phyloP scores from a whole-genome alignment of 2,888 invertebrate species.

The Ellobium chinense region DNA sequence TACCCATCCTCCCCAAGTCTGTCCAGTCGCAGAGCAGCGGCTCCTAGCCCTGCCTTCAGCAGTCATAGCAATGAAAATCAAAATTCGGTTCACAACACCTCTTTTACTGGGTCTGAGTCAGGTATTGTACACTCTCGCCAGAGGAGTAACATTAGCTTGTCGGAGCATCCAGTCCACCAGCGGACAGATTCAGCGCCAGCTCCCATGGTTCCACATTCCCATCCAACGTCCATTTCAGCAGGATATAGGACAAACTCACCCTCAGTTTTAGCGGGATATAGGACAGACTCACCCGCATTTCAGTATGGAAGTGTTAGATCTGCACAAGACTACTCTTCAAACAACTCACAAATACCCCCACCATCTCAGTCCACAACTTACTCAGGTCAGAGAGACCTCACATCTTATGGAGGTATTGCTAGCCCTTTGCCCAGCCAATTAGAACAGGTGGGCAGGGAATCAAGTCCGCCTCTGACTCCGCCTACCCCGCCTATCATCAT shows the following conservation, averaged over 20 bases:
- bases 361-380: constrained; percentile 33
- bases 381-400: background rate
- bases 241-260: constrained; percentile 12
- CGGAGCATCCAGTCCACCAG: constrained; percentile 1
- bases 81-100: constrained; percentile 8
- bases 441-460: constrained; percentile 12
- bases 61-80: constrained; percentile 19
- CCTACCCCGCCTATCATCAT: constrained; percentile 55
- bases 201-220: constrained; percentile 11
- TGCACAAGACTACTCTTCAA: background rate
- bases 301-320: background rate
- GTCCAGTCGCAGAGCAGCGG: background rate
- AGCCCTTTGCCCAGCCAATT: background rate
- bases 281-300: background rate
- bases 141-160: constrained; percentile 23
- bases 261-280: background rate
- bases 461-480: constrained; percentile 54
- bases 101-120: constrained; percentile 21
- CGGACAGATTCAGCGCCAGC: constrained; percentile 35
- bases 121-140: background rate
- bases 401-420: background rate
- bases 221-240: constrained; percentile 16
- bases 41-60: constrained; percentile 31
- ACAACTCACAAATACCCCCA: constrained; percentile 38
- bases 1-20: constrained; percentile 13